A percentile compares a stretch with the other conserved stretches of the same genome.
These are phyloP conservation scores for Gonatopus flavifemur DNA, from an alignment of 1,140 invertebrate species.

Conservation along the genomic window DNA sequence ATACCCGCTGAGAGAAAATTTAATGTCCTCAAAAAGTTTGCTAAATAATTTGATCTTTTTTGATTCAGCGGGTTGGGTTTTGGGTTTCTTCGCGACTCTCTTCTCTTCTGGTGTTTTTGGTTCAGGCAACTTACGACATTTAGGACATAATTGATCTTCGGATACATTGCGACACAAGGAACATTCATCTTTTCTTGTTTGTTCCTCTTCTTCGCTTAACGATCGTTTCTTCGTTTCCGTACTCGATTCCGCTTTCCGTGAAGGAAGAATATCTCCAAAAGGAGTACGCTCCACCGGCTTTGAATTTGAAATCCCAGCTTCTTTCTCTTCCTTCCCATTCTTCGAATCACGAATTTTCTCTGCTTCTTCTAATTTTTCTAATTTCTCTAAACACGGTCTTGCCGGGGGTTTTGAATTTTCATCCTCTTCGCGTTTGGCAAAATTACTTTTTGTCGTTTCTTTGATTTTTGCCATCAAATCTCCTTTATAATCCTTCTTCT, in stretches of 20 bases:
- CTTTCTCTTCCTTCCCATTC: neutral
- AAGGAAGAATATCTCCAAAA: conserved; percentile 35
- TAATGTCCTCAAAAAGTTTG: conserved; percentile 43
- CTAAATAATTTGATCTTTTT: conserved; percentile 39
- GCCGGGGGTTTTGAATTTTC: conserved; percentile 24
- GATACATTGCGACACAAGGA: conserved; percentile 21
- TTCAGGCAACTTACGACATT: conserved; percentile 27
- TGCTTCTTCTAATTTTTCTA: conserved; percentile 36
- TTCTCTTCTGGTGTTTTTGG: conserved; percentile 11
- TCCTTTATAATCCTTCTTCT: conserved; percentile 36
- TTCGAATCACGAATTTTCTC: conserved; percentile 33
- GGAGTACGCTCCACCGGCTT: conserved; percentile 24
- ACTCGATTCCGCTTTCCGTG: neutral
- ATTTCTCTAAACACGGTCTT: conserved; percentile 39
- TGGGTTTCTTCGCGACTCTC: conserved; percentile 1
- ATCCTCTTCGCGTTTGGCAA: conserved; percentile 39
- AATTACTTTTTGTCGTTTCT: conserved; percentile 30
- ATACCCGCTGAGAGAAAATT: conserved; percentile 53
- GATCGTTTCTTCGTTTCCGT: conserved; percentile 24
- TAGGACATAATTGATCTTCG: conserved; percentile 35
- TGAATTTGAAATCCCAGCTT: neutral
- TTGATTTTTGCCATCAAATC: conserved; percentile 38
- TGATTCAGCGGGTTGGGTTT: conserved; percentile 2
- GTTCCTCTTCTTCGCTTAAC: conserved; percentile 5
- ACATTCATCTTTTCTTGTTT: conserved; percentile 28